Evolutionary conservation across 2,888 invertebrate genomes (phyloP).

Genomic region (Drosophila austrosaltans): DNA sequence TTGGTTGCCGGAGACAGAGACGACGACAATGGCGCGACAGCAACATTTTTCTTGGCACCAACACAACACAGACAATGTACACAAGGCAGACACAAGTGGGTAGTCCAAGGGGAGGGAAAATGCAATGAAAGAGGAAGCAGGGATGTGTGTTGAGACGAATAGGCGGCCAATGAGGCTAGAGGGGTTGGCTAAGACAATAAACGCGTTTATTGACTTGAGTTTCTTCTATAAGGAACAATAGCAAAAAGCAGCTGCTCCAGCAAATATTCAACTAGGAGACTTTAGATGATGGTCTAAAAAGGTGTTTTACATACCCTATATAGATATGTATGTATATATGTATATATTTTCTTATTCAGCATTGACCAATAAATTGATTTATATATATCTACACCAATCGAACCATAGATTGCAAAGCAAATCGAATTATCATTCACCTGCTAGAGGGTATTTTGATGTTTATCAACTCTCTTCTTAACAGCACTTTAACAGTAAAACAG

Average conservation of each 20-base stretch:
- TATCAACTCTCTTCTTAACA: conserved; percentile 23
- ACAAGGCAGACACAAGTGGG: conserved; percentile 57
- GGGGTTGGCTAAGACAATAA: conserved; percentile 73
- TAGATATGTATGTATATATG: not conserved
- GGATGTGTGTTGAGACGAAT: too few relatives aligned
- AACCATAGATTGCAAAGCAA: not conserved
- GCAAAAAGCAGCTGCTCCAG: conserved; percentile 39
- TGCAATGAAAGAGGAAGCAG: not conserved
- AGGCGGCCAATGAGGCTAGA: conserved; percentile 3
- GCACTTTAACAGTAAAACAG: conserved; percentile 59
- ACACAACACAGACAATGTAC: conserved; percentile 70
- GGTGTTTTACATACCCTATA: not conserved
- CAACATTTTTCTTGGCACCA: conserved; percentile 78
- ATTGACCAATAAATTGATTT: not conserved
- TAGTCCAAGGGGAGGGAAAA: conserved; percentile 6
- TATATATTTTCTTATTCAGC: not conserved
- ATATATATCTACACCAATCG: not conserved
- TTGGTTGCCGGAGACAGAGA: conserved; percentile 43
- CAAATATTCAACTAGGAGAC: conserved; percentile 6
- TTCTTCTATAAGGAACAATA: conserved; percentile 24
- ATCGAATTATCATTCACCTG: not conserved
- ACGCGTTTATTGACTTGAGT: conserved; percentile 77
- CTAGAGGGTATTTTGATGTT: conserved; percentile 4
- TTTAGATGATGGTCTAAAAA: not conserved
- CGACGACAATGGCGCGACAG: conserved; percentile 75